Evolutionary conservation across 2,888 invertebrate genomes (phyloP).

Genomic region (Watsonalla binaria): DNA sequence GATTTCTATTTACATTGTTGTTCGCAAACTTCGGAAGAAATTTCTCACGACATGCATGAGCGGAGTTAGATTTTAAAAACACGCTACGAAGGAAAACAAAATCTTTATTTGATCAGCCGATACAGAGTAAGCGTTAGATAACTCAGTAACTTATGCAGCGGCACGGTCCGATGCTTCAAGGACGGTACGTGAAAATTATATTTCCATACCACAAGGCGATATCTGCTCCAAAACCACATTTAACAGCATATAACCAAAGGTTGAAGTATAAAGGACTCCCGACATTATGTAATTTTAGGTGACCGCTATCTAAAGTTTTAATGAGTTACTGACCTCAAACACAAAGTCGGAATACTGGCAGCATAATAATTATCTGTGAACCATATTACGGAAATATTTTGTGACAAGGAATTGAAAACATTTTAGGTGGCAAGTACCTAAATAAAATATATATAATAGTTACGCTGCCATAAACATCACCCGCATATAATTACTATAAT

Average conservation of each 20-base stretch:
- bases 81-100: not conserved
- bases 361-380: conserved; percentile 20
- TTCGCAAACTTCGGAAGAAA: too few relatives aligned
- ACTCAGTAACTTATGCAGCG: not conserved
- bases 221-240: not conserved
- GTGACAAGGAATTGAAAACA: not conserved
- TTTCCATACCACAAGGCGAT: not conserved
- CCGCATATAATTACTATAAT: too few relatives aligned
- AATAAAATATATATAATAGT: too few relatives aligned
- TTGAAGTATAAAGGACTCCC: conserved; percentile 10
- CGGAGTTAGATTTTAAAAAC: not conserved
- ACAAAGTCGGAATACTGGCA: conserved; percentile 22
- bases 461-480: too few relatives aligned
- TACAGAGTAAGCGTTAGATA: not conserved
- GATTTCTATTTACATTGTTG: too few relatives aligned
- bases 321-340: conserved; percentile 33
- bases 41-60: too few relatives aligned
- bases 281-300: conserved; percentile 33
- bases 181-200: not conserved
- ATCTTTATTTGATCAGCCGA: not conserved
- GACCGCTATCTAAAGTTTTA: conserved; percentile 43
- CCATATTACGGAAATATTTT: not conserved
- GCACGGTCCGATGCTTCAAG: not conserved
- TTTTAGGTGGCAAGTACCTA: too few relatives aligned
- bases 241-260: conserved; percentile 1